Percentiles rank a stretch among this genome's conserved stretches.
phyloP scores from a whole-genome alignment of 2,888 invertebrate species.

The Gnatocerus cornutus region DNA sequence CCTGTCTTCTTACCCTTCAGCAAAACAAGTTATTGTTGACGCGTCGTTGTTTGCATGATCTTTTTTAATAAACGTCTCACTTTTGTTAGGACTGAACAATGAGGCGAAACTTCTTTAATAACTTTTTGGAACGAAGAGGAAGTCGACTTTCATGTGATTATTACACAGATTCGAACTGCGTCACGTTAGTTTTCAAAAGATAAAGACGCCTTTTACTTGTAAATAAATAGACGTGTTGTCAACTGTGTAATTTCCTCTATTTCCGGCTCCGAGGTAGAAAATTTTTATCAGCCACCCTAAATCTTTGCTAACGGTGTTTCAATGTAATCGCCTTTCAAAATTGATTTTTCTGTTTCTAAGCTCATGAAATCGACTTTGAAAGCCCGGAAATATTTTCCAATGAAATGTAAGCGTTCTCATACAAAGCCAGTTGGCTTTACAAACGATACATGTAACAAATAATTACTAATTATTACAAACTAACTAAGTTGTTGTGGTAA shows the following conservation, averaged over 20 bases:
- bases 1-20: no score
- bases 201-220: background rate
- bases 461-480: no score
- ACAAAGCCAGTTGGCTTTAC: no score
- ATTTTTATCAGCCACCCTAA: conserved; percentile 20
- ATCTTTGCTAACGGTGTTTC: conserved; percentile 27
- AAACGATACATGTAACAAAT: background rate
- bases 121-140: background rate
- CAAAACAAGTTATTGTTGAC: no score
- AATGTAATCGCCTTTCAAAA: conserved; percentile 30
- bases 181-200: background rate
- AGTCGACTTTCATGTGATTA: conserved; percentile 4
- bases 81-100: background rate
- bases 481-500: no score
- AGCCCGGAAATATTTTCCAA: conserved; percentile 5
- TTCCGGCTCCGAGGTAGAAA: background rate
- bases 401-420: no score
- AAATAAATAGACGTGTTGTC: no score
- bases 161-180: background rate
- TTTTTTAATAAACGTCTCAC: background rate
- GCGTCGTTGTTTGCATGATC: no score
- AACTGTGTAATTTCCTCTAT: background rate
- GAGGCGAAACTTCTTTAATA: conserved; percentile 1
- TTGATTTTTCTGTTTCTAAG: conserved; percentile 31
- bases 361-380: conserved; percentile 17